Conservation (phyloP, 2,113 vertebrate genomes). For the Pterocles orientalis region DNA sequence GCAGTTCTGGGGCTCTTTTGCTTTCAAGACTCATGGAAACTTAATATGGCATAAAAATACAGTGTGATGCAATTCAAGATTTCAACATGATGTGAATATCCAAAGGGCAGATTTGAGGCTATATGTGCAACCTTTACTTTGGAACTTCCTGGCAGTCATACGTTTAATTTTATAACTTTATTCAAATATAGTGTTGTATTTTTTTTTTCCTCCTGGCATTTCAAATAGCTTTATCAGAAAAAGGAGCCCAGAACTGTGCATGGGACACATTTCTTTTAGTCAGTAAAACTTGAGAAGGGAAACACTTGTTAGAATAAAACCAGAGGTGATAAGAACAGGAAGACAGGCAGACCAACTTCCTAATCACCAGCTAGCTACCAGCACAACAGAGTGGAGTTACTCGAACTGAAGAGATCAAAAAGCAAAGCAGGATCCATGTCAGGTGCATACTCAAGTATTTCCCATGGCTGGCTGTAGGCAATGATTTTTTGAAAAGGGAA, state of each 20-base stretch:
- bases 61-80: background rate
- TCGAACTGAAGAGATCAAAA: background rate
- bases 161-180: background rate
- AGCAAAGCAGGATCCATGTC: background rate
- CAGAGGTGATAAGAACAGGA: background rate
- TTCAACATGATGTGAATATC: background rate
- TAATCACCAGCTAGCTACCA: background rate
- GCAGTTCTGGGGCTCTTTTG: background rate
- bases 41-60: background rate
- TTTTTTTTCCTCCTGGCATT: background rate
- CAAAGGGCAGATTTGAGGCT: background rate
- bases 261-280: background rate
- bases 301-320: background rate
- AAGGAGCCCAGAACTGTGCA: background rate
- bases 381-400: background rate
- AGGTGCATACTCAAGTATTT: background rate
- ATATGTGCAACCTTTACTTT: background rate
- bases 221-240: background rate
- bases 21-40: background rate
- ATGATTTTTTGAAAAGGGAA: background rate
- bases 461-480: background rate
- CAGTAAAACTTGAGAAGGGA: background rate
- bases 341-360: background rate
- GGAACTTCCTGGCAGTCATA: background rate
- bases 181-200: background rate